Evolutionary conservation across 2,797 vertebrate genomes (phyloP).

Genomic region (Diplodus puntazzo): DNA sequence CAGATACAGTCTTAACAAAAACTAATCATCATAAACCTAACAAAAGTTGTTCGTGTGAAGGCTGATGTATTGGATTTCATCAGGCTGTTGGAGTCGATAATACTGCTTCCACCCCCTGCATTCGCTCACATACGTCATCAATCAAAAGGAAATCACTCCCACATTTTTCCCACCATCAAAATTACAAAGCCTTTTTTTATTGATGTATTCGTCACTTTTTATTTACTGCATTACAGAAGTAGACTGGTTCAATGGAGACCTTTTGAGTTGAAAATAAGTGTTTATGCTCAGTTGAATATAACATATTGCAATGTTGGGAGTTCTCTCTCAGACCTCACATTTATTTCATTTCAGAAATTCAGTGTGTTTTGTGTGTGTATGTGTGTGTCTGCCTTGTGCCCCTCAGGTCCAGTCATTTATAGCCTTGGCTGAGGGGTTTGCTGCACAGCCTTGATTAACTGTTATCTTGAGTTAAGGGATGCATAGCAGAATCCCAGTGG

Average conservation of each 20-base stretch:
- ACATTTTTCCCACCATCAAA: conserved; percentile 10
- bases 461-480: conserved; percentile 11
- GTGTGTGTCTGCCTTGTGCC: neutral
- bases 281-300: conserved; percentile 7
- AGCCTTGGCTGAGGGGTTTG: conserved; percentile 1
- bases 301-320: neutral
- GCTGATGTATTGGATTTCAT: neutral
- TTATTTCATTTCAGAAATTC: conserved; percentile 24
- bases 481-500: conserved; percentile 5
- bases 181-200: conserved; percentile 5
- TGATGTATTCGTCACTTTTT: conserved; percentile 1
- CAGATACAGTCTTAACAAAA: neutral
- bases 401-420: conserved; percentile 14
- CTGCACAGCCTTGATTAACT: conserved; percentile 6
- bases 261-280: neutral
- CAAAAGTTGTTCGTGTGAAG: neutral
- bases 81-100: conserved; percentile 2
- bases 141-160: conserved; percentile 15
- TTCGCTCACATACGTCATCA: conserved; percentile 15
- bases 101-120: neutral
- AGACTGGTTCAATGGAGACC: neutral
- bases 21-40: neutral
- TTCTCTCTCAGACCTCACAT: neutral
- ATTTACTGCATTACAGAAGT: conserved; percentile 15
- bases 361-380: neutral